A percentile compares a stretch with the other conserved stretches of the same genome.
These are phyloP conservation scores for Bufo gargarizans DNA, from an alignment of 2,113 vertebrate species.

Conservation along the genomic window DNA sequence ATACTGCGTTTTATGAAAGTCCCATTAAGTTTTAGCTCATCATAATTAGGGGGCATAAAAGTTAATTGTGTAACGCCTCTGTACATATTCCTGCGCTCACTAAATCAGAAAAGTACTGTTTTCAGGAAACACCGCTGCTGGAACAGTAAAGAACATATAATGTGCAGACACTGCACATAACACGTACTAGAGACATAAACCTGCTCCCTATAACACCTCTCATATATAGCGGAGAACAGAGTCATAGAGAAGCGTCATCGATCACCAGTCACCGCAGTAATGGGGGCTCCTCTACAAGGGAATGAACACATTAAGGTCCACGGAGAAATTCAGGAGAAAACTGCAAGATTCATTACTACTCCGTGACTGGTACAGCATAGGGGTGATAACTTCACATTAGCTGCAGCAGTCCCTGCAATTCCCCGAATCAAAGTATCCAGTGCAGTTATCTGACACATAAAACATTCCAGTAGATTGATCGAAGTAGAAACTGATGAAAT, in stretches of 20 bases:
- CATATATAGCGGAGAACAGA: not conserved
- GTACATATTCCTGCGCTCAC: conserved; percentile 16
- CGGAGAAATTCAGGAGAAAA: conserved; percentile 13
- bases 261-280: not conserved
- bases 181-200: conserved; percentile 34
- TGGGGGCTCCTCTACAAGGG: not conserved
- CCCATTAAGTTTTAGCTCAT: conserved; percentile 40
- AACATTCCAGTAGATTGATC: not conserved
- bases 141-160: no score
- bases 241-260: not conserved
- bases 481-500: not conserved
- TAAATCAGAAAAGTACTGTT: conserved; percentile 21
- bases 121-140: not conserved
- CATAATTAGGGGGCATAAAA: conserved; percentile 40
- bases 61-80: conserved; percentile 36
- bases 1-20: conserved; percentile 28
- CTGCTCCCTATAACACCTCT: not conserved
- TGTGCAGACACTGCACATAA: not conserved
- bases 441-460: not conserved
- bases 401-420: not conserved
- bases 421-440: not conserved
- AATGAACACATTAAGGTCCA: not conserved
- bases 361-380: not conserved
- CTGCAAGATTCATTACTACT: conserved; percentile 5
- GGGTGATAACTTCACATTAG: not conserved